Evolutionary conservation across 2,797 vertebrate genomes (phyloP).

Genomic region (Parotocinclus haroldoi): DNA sequence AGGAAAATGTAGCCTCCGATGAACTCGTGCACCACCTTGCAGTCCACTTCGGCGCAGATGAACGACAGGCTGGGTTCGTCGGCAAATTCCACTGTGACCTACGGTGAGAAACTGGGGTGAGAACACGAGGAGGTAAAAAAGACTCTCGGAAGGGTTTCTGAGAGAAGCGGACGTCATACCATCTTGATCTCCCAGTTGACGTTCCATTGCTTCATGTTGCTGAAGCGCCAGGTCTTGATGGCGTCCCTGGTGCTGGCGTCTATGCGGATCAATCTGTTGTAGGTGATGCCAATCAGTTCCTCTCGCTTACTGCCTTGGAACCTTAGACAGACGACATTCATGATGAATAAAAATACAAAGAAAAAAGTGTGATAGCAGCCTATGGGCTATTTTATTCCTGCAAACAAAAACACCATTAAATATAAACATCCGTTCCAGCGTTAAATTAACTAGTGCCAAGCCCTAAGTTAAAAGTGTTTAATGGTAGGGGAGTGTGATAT

Average conservation of each 20-base stretch:
- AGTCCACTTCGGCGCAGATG: slow-evolving; percentile 95
- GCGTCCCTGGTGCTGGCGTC: slow-evolving; percentile 90
- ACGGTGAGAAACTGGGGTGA: neutral
- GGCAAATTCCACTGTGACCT: slow-evolving; percentile 97
- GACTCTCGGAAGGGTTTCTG: neutral
- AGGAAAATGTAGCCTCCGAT: slow-evolving; percentile 98
- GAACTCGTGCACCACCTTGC: slow-evolving; percentile 98
- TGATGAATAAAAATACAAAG: too few relatives aligned
- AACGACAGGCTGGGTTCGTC: slow-evolving; percentile 92
- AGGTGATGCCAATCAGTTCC: slow-evolving; percentile 94
- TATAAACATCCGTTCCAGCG: too few relatives aligned
- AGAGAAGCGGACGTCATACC: slow-evolving; percentile 64
- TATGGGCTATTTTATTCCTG: too few relatives aligned
- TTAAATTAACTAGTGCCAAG: too few relatives aligned
- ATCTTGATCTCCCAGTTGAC: slow-evolving; percentile 99
- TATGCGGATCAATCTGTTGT: slow-evolving; percentile 95
- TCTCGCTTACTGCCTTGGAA: slow-evolving; percentile 95
- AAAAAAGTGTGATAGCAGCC: too few relatives aligned
- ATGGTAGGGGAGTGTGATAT: too few relatives aligned
- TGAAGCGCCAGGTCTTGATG: slow-evolving; percentile 97
- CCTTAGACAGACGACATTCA: slow-evolving; percentile 58
- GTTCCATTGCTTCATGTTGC: slow-evolving; percentile 99
- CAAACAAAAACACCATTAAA: too few relatives aligned
- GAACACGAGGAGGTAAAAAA: neutral
- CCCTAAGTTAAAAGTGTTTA: too few relatives aligned